Base-by-base conservation (phyloP, 1,140 invertebrate species). In the Phortica variegata region DNA sequence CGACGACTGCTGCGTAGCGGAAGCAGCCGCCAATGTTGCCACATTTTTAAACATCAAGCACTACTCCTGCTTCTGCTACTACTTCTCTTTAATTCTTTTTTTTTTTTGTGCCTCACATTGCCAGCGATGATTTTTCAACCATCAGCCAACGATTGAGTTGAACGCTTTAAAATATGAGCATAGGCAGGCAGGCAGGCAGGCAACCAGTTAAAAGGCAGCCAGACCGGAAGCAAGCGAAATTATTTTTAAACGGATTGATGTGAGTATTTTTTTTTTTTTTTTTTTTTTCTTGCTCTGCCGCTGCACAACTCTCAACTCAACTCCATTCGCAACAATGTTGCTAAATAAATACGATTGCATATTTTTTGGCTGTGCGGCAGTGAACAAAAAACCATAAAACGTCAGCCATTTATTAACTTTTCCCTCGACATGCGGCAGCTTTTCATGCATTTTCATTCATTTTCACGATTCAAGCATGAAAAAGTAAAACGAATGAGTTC, bases 211-310 rank as follows among this genome's bases (percentile, higher is more conserved):
- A 44, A 52, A 32, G 56, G 43, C 47, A 60, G 52, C 40, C 50
- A 48, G 46, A 54, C 43, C 52, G 60, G 60, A 63, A 63, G 44
- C 41, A 17, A 49, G 47, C 21, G 44, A 63, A 63, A 63, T 63
- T 63, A 63, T 63, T 60, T 63, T 56, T 63, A 63, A 63, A 60
- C 55, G 60, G 36, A 57, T 34, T 43, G 52, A 48, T 37, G 54
- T 53, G 50, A 46, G 37, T 39, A 31, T 8, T 31, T 31, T 31
- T 31, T 31, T 31, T 31, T 31, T 31, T 31, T 7, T 31, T 31
- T 31, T 31, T 31, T 31, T 31, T 31, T 31, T 31, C n/a, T 31
- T n/a, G n/a, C n/a, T 31, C 7, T 31, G 29, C n/a, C n/a, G n/a
- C n/a, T n/a, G n/a, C n/a, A n/a, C n/a, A n/a, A n/a, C n/a, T n/a